These are phyloP conservation scores for Athene cunicularia DNA, from an alignment of 2,113 vertebrate species.

Conservation along the genomic window DNA sequence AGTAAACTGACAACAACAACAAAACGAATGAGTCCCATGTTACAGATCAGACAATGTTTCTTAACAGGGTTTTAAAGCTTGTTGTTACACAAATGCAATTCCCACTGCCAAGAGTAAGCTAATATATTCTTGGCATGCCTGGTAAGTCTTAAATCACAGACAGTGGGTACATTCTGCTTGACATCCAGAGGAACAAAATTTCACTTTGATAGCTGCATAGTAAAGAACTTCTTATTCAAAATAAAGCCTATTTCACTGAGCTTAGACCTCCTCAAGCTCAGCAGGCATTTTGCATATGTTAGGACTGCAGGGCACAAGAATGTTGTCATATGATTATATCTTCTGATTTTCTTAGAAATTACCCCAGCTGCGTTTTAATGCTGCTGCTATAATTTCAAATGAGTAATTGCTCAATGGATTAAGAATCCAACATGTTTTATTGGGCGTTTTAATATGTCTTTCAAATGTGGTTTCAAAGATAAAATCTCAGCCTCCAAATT, in stretches of 20 bases:
- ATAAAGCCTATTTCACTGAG: neutral
- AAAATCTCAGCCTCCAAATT: neutral
- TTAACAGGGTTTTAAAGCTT: slow-evolving; percentile 9
- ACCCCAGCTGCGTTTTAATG: slow-evolving; percentile 40
- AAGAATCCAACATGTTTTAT: neutral
- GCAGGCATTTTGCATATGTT: neutral
- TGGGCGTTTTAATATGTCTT: neutral
- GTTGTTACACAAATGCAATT: slow-evolving; percentile 50
- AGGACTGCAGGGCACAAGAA: neutral
- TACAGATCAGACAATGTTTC: slow-evolving; percentile 44
- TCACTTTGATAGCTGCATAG: neutral
- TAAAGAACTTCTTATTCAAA: neutral
- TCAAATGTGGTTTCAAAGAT: neutral
- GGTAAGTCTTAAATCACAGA: slow-evolving; percentile 13
- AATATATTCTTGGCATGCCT: slow-evolving; percentile 29
- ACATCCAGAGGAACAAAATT: neutral
- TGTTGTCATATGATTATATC: neutral
- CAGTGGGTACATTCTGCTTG: neutral
- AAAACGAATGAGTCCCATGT: slow-evolving; percentile 52
- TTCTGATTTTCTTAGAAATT: slow-evolving; percentile 25
- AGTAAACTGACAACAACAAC: neutral
- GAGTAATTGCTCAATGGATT: slow-evolving; percentile 20
- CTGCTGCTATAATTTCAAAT: neutral
- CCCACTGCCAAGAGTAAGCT: slow-evolving; percentile 26
- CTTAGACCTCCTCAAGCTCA: neutral